Evolutionary conservation across 2,797 vertebrate genomes (phyloP).

Genomic region (Margarornis squamiger): DNA sequence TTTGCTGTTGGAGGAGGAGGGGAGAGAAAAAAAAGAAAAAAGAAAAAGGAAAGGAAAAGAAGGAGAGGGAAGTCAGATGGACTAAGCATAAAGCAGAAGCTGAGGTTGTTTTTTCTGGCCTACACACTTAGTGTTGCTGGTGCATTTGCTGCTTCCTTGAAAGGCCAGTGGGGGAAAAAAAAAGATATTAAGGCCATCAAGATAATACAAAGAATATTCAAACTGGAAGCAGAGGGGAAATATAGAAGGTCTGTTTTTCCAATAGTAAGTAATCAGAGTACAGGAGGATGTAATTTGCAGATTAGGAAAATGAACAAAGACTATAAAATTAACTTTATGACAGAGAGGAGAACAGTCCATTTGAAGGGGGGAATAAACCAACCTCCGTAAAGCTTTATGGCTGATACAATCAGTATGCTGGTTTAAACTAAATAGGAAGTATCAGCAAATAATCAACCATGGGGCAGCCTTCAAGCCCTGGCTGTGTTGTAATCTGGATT

Average conservation of each 20-base stretch:
- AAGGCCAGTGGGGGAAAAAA: conserved; percentile 34
- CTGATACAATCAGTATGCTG: conserved; percentile 77
- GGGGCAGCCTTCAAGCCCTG: not conserved
- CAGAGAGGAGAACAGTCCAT: conserved; percentile 69
- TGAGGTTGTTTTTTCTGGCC: conserved; percentile 31
- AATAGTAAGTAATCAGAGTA: conserved; percentile 77
- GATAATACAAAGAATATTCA: conserved; percentile 78
- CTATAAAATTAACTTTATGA: conserved; percentile 82
- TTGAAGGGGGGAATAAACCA: conserved; percentile 71
- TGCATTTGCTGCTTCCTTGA: conserved; percentile 50
- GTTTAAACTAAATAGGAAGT: conserved; percentile 73
- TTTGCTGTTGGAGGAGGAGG: not conserved
- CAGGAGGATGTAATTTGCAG: conserved; percentile 81
- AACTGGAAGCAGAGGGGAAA: conserved; percentile 72
- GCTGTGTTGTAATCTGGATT: not conserved
- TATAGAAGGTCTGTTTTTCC: conserved; percentile 74
- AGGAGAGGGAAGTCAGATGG: not conserved
- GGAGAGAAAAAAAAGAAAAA: not conserved
- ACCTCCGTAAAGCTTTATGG: conserved; percentile 70
- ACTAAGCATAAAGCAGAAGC: not conserved
- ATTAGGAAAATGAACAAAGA: conserved; percentile 82
- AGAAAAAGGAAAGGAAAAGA: not conserved
- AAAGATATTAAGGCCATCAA: conserved; percentile 78
- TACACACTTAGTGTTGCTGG: conserved; percentile 14
- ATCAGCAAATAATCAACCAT: conserved; percentile 58